Evolutionary conservation across 2,888 invertebrate genomes (phyloP).

Genomic region (Nudaria mundana): DNA sequence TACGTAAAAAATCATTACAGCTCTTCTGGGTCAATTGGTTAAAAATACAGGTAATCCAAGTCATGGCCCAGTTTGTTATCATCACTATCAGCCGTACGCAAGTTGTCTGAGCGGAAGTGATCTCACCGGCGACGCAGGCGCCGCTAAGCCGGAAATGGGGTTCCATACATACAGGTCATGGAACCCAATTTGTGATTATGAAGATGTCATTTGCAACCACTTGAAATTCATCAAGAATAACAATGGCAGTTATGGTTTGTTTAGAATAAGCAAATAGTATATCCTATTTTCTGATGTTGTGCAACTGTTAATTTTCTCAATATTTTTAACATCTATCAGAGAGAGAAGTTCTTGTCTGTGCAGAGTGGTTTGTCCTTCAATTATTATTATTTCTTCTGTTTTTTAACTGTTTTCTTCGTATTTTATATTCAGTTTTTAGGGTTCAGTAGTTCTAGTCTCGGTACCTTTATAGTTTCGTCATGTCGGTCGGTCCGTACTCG

Average conservation of each 20-base stretch:
- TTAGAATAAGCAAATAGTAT: constrained; percentile 55
- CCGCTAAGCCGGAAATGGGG: constrained; percentile 51
- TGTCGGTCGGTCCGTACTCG: no score
- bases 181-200: constrained; percentile 56
- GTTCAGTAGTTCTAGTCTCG: no score
- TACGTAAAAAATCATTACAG: not conserved
- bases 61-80: constrained; percentile 48
- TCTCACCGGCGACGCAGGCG: constrained; percentile 52
- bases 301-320: constrained; percentile 30
- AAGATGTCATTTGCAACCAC: constrained; percentile 59
- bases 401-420: no score
- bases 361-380: no score
- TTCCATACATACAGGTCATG: constrained; percentile 55
- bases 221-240: constrained; percentile 46
- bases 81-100: constrained; percentile 46
- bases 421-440: no score
- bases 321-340: constrained; percentile 7
- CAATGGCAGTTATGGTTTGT: constrained; percentile 50
- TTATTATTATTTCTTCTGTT: no score
- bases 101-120: constrained; percentile 52
- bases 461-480: no score
- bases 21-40: not conserved
- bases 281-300: constrained; percentile 41
- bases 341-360: no score
- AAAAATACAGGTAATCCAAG: constrained; percentile 6